phyloP scores from a whole-genome alignment of 2,113 vertebrate genomes.

The Myrmecophaga tridactyla region DNA sequence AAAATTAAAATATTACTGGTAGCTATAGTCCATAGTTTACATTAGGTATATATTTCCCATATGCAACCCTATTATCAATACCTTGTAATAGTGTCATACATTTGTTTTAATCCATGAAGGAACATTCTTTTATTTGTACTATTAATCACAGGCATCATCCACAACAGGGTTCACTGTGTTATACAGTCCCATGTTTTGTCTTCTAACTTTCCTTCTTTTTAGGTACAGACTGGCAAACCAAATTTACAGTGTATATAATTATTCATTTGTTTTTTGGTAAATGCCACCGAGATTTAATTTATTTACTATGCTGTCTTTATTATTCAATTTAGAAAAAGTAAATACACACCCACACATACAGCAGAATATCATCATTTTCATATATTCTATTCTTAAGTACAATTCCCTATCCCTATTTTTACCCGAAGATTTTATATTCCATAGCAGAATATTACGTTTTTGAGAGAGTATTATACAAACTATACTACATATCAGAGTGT shows the following conservation, averaged over 20 bases:
- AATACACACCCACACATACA: neutral
- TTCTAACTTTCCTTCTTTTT: neutral
- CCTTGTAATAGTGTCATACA: too few relatives aligned
- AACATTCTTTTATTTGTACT: too few relatives aligned
- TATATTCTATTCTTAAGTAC: conserved; percentile 1
- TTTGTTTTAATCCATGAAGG: too few relatives aligned
- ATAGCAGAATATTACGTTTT: conserved; percentile 27
- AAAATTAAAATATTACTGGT: too few relatives aligned
- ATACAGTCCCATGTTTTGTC: too few relatives aligned
- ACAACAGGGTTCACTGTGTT: too few relatives aligned
- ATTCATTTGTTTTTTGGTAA: conserved; percentile 3
- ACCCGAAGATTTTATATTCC: conserved; percentile 5
- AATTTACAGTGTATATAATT: conserved; percentile 6
- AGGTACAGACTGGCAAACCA: neutral
- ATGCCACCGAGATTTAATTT: neutral
- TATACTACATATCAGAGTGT: neutral
- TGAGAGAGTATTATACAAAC: conserved; percentile 1
- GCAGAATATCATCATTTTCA: neutral
- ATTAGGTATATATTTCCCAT: too few relatives aligned
- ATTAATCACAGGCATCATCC: too few relatives aligned
- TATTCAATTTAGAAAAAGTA: neutral
- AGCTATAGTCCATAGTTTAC: too few relatives aligned
- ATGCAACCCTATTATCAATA: too few relatives aligned
- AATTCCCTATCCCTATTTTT: neutral
- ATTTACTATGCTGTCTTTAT: neutral